Evolutionary conservation across 2,113 vertebrate genomes (phyloP).

Genomic region (Rutilus rutilus): DNA sequence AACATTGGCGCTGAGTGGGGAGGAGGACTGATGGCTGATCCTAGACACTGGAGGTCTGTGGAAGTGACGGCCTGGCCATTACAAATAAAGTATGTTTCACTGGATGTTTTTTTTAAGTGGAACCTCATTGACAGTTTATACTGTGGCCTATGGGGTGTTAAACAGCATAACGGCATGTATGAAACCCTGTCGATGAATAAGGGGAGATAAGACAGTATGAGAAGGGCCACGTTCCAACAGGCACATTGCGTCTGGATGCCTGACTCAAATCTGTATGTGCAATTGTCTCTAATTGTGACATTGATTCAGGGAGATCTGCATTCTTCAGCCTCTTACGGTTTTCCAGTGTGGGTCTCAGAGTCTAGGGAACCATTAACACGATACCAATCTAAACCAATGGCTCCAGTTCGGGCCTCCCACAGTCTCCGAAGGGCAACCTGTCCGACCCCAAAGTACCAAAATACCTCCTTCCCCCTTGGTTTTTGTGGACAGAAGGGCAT

Average conservation of each 20-base stretch:
- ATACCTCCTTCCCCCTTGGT: slow-evolving; percentile 52
- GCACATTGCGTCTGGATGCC: slow-evolving; percentile 63
- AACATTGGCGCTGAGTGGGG: slow-evolving; percentile 52
- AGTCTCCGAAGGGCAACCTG: slow-evolving; percentile 70
- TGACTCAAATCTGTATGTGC: slow-evolving; percentile 60
- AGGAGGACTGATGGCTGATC: slow-evolving; percentile 27
- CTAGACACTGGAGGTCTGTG: slow-evolving; percentile 43
- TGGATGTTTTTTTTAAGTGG: background rate
- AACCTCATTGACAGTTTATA: background rate
- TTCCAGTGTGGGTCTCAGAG: slow-evolving; percentile 74
- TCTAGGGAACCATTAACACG: slow-evolving; percentile 77
- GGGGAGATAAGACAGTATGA: slow-evolving; percentile 35
- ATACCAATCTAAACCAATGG: slow-evolving; percentile 80
- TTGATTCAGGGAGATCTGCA: slow-evolving; percentile 72
- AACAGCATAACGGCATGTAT: slow-evolving; percentile 11
- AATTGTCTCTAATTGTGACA: slow-evolving; percentile 78
- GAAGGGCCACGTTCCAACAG: slow-evolving; percentile 60
- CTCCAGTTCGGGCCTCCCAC: slow-evolving; percentile 76
- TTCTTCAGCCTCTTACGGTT: slow-evolving; percentile 77
- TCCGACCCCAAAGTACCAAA: slow-evolving; percentile 64
- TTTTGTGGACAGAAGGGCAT: slow-evolving; percentile 64
- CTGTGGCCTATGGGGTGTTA: background rate
- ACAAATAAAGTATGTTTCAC: background rate
- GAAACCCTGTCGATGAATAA: slow-evolving; percentile 1
- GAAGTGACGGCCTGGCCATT: background rate